Percentiles rank a stretch among this genome's conserved stretches.
Conservation (phyloP, 2,797 vertebrate species). For the Aselliscus stoliczkanus region DNA sequence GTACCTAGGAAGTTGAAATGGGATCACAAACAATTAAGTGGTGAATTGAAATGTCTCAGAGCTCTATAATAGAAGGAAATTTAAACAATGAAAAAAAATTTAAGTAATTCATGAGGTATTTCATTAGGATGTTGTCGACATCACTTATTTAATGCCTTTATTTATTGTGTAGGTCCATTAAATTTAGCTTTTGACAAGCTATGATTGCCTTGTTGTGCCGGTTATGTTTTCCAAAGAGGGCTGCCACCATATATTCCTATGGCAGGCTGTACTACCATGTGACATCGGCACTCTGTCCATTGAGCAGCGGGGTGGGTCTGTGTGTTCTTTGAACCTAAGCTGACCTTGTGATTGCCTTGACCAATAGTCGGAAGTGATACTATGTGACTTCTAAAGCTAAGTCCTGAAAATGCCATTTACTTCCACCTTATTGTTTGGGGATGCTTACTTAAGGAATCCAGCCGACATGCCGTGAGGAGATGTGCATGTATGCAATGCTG, state of each 20-base stretch:
- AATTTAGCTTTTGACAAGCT: neutral
- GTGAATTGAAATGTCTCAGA: constrained; percentile 45
- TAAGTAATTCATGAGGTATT: constrained; percentile 32
- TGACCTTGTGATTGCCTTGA: neutral
- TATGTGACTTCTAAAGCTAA: neutral
- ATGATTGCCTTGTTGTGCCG: neutral
- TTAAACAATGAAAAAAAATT: constrained; percentile 13
- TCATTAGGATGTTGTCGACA: constrained; percentile 21
- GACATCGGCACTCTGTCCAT: neutral
- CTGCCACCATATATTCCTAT: neutral
- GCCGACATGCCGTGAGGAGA: neutral
- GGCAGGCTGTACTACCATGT: neutral
- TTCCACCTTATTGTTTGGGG: neutral
- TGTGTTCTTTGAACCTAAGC: neutral
- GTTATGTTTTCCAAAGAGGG: constrained; percentile 17
- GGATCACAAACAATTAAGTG: constrained; percentile 26
- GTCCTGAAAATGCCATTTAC: neutral
- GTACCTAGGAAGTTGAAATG: constrained; percentile 43
- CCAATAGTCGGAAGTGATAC: neutral
- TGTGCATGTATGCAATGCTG: neutral
- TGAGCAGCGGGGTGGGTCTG: neutral
- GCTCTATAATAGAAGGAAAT: constrained; percentile 3
- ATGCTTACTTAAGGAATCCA: neutral
- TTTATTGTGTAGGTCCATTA: neutral
- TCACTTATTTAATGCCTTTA: neutral